Conservation (phyloP, 2,888 invertebrate species). For the Cataglyphis cursor region DNA sequence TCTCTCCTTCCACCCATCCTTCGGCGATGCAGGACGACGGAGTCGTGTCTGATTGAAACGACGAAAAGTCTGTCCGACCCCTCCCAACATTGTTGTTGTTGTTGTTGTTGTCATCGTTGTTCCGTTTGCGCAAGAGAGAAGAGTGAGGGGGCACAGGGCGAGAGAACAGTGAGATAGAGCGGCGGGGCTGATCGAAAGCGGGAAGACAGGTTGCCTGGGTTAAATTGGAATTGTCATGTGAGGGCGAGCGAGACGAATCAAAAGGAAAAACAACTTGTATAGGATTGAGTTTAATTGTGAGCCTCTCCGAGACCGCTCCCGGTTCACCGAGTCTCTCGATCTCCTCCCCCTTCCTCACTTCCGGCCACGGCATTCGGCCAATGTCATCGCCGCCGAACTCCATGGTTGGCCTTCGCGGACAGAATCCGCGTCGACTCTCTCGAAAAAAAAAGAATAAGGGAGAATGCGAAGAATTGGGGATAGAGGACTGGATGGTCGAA, state of each 20-base stretch:
- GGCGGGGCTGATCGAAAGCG: constrained; percentile 43
- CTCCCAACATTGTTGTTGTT: constrained; percentile 56
- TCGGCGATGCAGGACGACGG: constrained; percentile 73
- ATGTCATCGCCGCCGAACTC: constrained; percentile 67
- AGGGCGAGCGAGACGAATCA: constrained; percentile 83
- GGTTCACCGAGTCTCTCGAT: constrained; percentile 16
- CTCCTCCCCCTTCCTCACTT: constrained; percentile 20
- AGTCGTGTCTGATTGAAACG: constrained; percentile 85
- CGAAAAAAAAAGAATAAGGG: constrained; percentile 64
- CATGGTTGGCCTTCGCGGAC: constrained; percentile 70
- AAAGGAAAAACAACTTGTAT: constrained; percentile 85
- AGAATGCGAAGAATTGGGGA: constrained; percentile 60
- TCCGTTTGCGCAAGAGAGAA: constrained; percentile 65
- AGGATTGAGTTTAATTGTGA: constrained; percentile 84
- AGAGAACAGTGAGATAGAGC: constrained; percentile 40
- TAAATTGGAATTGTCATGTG: constrained; percentile 86
- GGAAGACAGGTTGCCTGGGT: constrained; percentile 70
- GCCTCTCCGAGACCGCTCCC: constrained; percentile 50
- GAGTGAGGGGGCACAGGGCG: constrained; percentile 49
- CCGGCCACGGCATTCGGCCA: constrained; percentile 65
- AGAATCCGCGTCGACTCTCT: constrained; percentile 67
- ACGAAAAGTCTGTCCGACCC: constrained; percentile 82
- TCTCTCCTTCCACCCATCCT: constrained; percentile 3
- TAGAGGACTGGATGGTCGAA: constrained; percentile 24
- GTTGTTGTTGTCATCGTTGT: constrained; percentile 49